Conservation (phyloP, 1,140 invertebrate species). For the Bombus sylvicola region DNA sequence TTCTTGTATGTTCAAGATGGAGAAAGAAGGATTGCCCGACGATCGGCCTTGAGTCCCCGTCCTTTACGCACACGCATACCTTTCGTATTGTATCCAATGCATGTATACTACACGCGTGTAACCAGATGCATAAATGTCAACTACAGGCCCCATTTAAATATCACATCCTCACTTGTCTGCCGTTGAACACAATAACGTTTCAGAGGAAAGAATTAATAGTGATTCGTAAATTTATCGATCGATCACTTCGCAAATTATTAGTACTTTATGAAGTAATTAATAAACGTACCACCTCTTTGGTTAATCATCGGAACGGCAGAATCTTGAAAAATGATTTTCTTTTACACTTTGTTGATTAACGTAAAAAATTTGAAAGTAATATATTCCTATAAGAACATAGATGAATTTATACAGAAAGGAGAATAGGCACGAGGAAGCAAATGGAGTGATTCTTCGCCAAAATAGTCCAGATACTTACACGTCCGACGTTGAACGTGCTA, state of each 20-base stretch:
- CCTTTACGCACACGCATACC: constrained; percentile 64
- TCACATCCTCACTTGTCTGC: background rate
- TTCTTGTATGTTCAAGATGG: constrained; percentile 29
- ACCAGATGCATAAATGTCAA: constrained; percentile 39
- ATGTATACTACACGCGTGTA: constrained; percentile 34
- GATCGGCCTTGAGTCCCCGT: constrained; percentile 71
- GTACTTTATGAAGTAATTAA: background rate
- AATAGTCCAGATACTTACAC: constrained; percentile 8
- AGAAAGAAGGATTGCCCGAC: constrained; percentile 65
- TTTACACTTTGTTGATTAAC: background rate
- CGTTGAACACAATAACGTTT: no score
- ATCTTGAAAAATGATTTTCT: background rate
- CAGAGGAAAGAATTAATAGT: background rate
- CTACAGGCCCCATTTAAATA: constrained; percentile 13
- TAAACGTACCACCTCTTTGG: background rate
- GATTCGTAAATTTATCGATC: background rate
- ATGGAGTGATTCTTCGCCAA: background rate
- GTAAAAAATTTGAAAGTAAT: background rate
- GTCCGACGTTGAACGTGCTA: background rate
- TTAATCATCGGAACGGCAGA: background rate
- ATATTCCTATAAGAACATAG: no score
- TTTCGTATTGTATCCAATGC: constrained; percentile 38
- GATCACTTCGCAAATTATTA: background rate
- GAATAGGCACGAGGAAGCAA: constrained; percentile 3
- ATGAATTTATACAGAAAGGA: background rate